Percentiles rank a stretch among this genome's conserved stretches.
Conservation (phyloP, 2,888 invertebrate species). For the Diarsia mendica region DNA sequence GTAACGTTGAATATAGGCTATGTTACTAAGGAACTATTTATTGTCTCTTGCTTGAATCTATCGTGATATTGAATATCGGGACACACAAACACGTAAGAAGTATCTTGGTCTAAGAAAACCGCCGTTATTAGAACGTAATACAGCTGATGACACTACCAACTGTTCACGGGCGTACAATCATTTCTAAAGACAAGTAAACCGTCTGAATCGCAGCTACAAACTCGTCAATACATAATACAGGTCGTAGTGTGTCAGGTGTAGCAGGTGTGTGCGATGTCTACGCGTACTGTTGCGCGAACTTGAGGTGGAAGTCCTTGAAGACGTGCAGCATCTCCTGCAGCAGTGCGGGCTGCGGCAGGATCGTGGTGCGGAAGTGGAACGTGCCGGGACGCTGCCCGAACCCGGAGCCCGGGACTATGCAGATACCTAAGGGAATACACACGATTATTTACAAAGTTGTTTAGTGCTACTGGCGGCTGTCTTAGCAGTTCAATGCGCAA, state of each 20-base stretch:
- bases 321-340: constrained; percentile 95
- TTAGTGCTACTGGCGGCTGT: not conserved
- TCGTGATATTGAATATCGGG: not conserved
- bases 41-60: constrained; percentile 16
- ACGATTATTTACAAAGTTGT: not conserved
- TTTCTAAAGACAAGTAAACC: not conserved
- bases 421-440: constrained; percentile 92
- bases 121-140: not conserved
- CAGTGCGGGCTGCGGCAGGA: constrained; percentile 96
- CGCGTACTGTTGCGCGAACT: constrained; percentile 91
- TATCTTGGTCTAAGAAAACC: not conserved
- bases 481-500: too few species aligned
- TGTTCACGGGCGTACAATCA: not conserved
- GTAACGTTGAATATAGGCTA: not conserved
- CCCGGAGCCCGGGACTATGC: constrained; percentile 98
- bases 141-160: not conserved
- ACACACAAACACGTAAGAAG: not conserved
- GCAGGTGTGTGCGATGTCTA: constrained; percentile 61
- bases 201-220: constrained; percentile 35
- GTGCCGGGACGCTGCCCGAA: constrained; percentile 98
- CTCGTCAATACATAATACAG: constrained; percentile 19
- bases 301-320: constrained; percentile 95
- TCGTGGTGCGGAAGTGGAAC: constrained; percentile 98
- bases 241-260: not conserved
- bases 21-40: not conserved